A percentile compares a stretch with the other conserved stretches of the same genome.
Conservation (phyloP, 2,113 vertebrate species). For the Pteruthius melanotis region DNA sequence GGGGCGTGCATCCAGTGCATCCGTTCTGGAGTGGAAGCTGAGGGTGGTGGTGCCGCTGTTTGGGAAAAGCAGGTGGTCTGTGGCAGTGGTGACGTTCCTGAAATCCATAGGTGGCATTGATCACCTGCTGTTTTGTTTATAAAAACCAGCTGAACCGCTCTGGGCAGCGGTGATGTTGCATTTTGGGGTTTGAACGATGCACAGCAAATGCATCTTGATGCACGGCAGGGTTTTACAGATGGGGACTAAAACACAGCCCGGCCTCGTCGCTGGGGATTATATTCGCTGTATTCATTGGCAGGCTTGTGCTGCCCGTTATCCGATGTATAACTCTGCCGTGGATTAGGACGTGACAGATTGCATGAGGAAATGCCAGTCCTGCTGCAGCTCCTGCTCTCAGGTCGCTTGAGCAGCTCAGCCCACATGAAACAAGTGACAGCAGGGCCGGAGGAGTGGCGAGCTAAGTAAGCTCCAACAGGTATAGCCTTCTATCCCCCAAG, state of each 20-base stretch:
- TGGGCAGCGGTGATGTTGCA: background rate
- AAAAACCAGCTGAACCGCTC: background rate
- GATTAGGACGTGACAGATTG: conserved; percentile 45
- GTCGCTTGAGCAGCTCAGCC: conserved; percentile 6
- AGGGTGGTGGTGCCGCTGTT: background rate
- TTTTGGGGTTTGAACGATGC: background rate
- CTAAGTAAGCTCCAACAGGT: background rate
- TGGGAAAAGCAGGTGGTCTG: background rate
- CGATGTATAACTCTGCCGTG: background rate
- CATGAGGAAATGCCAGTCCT: background rate
- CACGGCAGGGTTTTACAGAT: background rate
- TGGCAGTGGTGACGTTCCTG: background rate
- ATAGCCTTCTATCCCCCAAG: background rate
- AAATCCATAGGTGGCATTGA: rapidly evolving
- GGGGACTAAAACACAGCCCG: background rate
- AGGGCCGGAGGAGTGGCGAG: background rate
- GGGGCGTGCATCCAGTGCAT: background rate
- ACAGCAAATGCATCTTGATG: rapidly evolving
- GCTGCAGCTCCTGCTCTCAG: background rate
- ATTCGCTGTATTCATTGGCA: background rate
- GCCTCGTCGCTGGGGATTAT: background rate
- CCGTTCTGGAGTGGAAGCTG: rapidly evolving
- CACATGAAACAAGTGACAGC: background rate
- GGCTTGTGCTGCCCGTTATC: background rate
- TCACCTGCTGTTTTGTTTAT: background rate